Percentiles rank a stretch among this genome's conserved stretches.
These are phyloP conservation scores for Meloidogyne chitwoodi DNA, from an alignment of 1,140 invertebrate species.

Conservation along the genomic window DNA sequence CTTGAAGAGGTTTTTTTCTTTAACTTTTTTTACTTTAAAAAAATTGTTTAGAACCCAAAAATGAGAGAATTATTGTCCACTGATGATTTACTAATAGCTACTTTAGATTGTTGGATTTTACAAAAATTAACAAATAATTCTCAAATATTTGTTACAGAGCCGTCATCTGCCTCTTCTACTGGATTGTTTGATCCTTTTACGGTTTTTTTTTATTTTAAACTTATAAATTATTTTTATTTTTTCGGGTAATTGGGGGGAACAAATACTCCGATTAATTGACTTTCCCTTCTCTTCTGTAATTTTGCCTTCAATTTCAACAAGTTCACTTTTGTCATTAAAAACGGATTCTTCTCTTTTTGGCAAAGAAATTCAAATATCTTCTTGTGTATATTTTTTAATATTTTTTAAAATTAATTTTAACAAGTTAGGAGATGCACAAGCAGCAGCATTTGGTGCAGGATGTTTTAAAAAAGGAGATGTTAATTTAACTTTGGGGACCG, in stretches of 20 bases:
- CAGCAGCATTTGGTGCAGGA: conserved; percentile 84
- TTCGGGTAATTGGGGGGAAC: conserved; percentile 38
- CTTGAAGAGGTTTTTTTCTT: conserved; percentile 39
- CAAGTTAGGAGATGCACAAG: conserved; percentile 69
- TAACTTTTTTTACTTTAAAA: too few species aligned
- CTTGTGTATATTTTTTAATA: conserved; percentile 68
- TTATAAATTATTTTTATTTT: conserved; percentile 18
- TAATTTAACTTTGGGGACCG: conserved; percentile 88
- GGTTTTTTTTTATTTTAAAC: conserved; percentile 41
- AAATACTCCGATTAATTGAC: conserved; percentile 66
- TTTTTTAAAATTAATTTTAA: conserved; percentile 13
- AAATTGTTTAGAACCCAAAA: conserved; percentile 65
- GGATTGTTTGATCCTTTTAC: conserved; percentile 88
- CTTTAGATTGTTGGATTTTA: conserved; percentile 85
- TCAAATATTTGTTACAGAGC: conserved; percentile 73
- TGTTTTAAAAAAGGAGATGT: conserved; percentile 77
- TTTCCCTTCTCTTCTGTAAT: conserved; percentile 74
- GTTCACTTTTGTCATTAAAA: conserved; percentile 59
- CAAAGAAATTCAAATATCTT: conserved; percentile 71
- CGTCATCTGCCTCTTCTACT: conserved; percentile 80
- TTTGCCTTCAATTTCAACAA: conserved; percentile 71
- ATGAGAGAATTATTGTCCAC: conserved; percentile 63
- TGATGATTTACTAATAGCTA: conserved; percentile 76
- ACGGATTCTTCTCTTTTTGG: conserved; percentile 70
- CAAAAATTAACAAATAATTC: conserved; percentile 71